These are phyloP conservation scores for Caradrina clavipalpis DNA, from an alignment of 2,888 invertebrate species.

Conservation along the genomic window DNA sequence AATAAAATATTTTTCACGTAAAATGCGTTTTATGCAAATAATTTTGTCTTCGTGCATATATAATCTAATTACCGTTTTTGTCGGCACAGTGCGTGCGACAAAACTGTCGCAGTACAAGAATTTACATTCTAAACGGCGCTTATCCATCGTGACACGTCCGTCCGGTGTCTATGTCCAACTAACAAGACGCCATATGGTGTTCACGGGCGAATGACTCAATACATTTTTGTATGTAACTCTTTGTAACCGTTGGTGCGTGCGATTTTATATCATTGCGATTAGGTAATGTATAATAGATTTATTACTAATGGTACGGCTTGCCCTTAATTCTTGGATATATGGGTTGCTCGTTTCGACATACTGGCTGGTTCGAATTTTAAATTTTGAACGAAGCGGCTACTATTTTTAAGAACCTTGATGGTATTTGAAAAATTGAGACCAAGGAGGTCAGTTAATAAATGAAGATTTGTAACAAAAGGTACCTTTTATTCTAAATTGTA, in stretches of 20 bases:
- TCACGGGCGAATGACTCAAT: constrained; percentile 80
- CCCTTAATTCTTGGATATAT: constrained; percentile 51
- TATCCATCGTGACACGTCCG: constrained; percentile 72
- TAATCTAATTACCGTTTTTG: constrained; percentile 57
- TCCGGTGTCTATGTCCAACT: constrained; percentile 77
- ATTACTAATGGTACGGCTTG: constrained; percentile 57
- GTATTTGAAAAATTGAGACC: not conserved
- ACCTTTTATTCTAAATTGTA: no score
- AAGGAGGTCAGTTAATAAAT: constrained; percentile 16
- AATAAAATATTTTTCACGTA: constrained; percentile 39
- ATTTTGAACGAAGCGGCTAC: constrained; percentile 18
- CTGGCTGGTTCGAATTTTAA: constrained; percentile 36
- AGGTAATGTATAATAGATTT: constrained; percentile 64
- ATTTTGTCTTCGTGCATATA: constrained; percentile 34
- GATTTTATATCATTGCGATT: constrained; percentile 66
- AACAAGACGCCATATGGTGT: constrained; percentile 84
- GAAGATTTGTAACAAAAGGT: not conserved
- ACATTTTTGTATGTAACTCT: constrained; percentile 70
- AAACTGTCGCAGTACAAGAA: constrained; percentile 60
- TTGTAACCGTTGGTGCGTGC: constrained; percentile 72
- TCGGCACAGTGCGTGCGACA: constrained; percentile 51
- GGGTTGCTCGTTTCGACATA: constrained; percentile 47
- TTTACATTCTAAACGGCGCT: constrained; percentile 68
- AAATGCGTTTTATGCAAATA: constrained; percentile 54
- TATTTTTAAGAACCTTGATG: constrained; percentile 29